Percentiles rank a stretch among this genome's conserved stretches.
Conservation (phyloP, 2,888 invertebrate species). For the Copidosoma aretas region DNA sequence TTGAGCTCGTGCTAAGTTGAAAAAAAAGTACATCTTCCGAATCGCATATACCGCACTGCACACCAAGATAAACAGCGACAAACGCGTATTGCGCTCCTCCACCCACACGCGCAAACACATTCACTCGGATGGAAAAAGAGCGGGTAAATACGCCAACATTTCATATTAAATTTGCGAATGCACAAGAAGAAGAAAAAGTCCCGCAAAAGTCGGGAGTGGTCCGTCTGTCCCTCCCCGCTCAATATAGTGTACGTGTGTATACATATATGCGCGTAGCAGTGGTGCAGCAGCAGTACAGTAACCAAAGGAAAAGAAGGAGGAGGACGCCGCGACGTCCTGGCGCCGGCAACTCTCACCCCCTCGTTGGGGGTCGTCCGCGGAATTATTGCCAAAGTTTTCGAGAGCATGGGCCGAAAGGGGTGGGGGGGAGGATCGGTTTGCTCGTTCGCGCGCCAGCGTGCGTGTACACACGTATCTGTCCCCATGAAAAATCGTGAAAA, state of each 20-base stretch:
- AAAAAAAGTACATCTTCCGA: no score
- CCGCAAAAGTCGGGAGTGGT: background rate
- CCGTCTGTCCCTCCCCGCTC: background rate
- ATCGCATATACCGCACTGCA: no score
- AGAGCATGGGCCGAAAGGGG: background rate
- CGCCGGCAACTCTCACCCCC: constrained; percentile 22
- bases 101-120: background rate
- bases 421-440: no score
- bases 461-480: background rate
- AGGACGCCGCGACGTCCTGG: constrained; percentile 33
- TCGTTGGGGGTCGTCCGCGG: no score
- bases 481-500: constrained; percentile 31
- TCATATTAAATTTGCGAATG: constrained; percentile 49
- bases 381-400: constrained; percentile 39
- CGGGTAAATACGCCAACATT: constrained; percentile 12
- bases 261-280: background rate
- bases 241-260: no score
- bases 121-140: background rate
- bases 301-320: no score
- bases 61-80: no score
- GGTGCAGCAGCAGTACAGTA: background rate
- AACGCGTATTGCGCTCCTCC: no score
- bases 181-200: background rate
- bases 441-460: background rate
- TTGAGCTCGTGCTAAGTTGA: no score